Evolutionary conservation across 2,888 invertebrate genomes (phyloP).

Genomic region (Aphrophora alni): DNA sequence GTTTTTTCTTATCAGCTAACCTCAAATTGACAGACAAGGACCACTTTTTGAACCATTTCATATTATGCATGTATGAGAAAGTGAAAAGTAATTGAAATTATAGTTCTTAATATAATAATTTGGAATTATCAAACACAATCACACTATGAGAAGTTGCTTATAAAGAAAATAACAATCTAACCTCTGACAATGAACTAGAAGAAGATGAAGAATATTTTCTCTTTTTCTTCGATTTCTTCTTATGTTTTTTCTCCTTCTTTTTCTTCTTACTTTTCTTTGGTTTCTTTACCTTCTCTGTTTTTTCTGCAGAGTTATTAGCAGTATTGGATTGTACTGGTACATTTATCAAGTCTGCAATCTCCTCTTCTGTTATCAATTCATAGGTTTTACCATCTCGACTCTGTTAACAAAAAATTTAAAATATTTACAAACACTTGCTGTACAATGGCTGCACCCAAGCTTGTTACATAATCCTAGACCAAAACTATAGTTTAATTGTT

Average conservation of each 20-base stretch:
- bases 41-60: no score
- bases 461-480: no score
- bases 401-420: constrained; percentile 43
- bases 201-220: constrained; percentile 47
- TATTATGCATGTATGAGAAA: no score
- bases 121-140: no score
- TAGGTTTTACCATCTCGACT: constrained; percentile 57
- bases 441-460: no score
- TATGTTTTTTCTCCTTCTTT: constrained; percentile 51
- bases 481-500: no score
- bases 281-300: constrained; percentile 49
- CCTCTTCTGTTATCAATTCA: constrained; percentile 56
- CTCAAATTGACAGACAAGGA: no score
- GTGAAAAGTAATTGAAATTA: no score
- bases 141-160: no score
- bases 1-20: no score
- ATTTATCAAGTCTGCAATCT: constrained; percentile 34
- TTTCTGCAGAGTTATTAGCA: neutral
- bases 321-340: neutral
- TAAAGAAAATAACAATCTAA: no score
- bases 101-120: no score
- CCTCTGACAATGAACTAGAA: neutral
- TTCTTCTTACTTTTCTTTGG: constrained; percentile 37
- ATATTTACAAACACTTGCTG: neutral
- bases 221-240: constrained; percentile 55